Evolutionary conservation across 1,140 invertebrate species (phyloP).

Genomic region (Berghia stephanieae): DNA sequence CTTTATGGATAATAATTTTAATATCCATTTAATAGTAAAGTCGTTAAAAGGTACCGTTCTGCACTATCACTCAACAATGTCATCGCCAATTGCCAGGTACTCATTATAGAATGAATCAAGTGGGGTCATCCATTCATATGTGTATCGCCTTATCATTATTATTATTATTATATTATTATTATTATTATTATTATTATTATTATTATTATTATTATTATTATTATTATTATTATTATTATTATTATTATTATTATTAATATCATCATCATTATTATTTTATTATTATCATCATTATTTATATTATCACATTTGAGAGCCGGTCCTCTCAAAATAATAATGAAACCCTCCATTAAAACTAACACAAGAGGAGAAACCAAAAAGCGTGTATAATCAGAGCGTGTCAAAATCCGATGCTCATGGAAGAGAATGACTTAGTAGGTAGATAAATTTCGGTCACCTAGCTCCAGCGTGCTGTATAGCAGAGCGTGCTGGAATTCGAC

Average conservation of each 20-base stretch:
- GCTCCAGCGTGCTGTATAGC: too few species aligned
- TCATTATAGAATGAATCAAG: neutral
- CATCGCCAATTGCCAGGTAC: neutral
- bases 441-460: too few species aligned
- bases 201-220: neutral
- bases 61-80: too few species aligned
- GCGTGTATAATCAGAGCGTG: neutral
- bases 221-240: neutral
- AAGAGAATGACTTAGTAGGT: neutral
- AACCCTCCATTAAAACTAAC: neutral
- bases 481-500: too few species aligned
- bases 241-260: neutral
- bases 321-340: neutral
- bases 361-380: too few species aligned
- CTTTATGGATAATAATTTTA: neutral
- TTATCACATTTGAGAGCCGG: neutral
- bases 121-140: neutral
- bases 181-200: neutral
- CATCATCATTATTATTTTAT: neutral
- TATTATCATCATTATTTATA: neutral
- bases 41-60: too few species aligned
- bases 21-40: neutral
- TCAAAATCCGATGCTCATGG: too few species aligned
- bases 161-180: neutral
- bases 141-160: neutral